phyloP scores from a whole-genome alignment of 2,888 invertebrate genomes.

The Agrochola lota region DNA sequence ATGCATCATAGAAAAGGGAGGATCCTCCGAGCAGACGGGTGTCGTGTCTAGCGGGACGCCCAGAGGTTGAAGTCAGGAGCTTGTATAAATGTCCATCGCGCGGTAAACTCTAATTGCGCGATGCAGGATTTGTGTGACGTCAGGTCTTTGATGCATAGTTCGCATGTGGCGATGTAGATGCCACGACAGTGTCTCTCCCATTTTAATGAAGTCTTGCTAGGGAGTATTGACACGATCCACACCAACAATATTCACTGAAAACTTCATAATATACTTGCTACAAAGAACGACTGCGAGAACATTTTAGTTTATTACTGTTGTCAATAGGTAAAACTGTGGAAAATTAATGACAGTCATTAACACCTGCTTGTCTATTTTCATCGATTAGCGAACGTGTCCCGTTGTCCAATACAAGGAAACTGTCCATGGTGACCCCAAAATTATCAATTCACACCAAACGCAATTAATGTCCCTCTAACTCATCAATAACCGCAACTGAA shows the following conservation, averaged over 20 bases:
- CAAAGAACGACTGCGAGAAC: background rate
- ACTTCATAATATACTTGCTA: background rate
- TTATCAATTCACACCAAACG: slow-evolving; percentile 5
- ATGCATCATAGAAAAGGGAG: too few relatives aligned
- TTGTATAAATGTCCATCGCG: too few relatives aligned
- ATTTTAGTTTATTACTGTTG: background rate
- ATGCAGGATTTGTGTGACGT: too few relatives aligned
- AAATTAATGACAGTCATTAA: background rate
- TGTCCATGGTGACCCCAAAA: background rate
- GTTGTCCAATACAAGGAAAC: background rate
- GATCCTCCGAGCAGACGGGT: too few relatives aligned
- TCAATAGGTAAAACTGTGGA: background rate
- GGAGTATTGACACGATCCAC: background rate
- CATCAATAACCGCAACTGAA: slow-evolving; percentile 17
- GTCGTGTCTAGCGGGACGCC: too few relatives aligned
- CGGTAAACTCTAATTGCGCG: too few relatives aligned
- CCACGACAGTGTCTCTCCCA: too few relatives aligned
- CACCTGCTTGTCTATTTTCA: background rate
- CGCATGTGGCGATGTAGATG: too few relatives aligned
- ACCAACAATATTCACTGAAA: background rate
- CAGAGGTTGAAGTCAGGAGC: too few relatives aligned
- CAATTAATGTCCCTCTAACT: slow-evolving; percentile 22
- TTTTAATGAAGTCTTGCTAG: background rate
- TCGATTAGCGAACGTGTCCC: background rate
- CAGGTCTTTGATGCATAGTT: too few relatives aligned